These are phyloP conservation scores for Acyrthosiphon pisum DNA, from an alignment of 1,140 invertebrate genomes.

Conservation along the genomic window DNA sequence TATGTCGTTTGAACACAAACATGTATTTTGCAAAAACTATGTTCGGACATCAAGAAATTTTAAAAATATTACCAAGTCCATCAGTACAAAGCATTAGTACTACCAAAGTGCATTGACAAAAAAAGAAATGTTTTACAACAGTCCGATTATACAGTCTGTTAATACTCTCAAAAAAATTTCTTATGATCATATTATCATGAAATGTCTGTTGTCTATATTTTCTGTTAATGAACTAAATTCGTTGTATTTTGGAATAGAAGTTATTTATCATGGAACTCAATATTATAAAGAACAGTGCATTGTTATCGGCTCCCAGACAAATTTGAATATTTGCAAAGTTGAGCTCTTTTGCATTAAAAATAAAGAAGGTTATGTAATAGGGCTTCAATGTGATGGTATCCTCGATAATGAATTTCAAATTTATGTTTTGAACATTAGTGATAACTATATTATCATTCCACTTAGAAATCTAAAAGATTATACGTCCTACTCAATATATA, in stretches of 20 bases:
- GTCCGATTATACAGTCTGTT: not conserved
- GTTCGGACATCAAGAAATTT: not conserved
- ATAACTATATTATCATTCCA: slow-evolving; percentile 12
- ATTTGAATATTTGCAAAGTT: not conserved
- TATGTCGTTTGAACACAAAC: not conserved
- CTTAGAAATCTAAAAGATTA: not conserved
- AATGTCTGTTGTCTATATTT: not conserved
- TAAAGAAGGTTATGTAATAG: not conserved
- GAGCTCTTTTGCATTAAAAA: not conserved
- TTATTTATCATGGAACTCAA: not conserved
- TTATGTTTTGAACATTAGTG: not conserved
- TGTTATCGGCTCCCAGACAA: too few species aligned
- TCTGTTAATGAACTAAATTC: not conserved
- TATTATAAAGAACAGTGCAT: too few species aligned
- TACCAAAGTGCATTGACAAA: not conserved
- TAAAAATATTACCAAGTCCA: not conserved
- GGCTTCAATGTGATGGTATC: not conserved
- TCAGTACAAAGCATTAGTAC: not conserved
- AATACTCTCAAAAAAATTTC: not conserved
- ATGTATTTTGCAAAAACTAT: not conserved
- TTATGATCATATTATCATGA: not conserved
- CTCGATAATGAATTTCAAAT: not conserved
- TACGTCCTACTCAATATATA: not conserved
- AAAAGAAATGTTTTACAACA: not conserved
- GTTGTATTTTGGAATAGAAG: not conserved